phyloP scores from a whole-genome alignment of 2,888 invertebrate species.

The Ormyrus rosae region DNA sequence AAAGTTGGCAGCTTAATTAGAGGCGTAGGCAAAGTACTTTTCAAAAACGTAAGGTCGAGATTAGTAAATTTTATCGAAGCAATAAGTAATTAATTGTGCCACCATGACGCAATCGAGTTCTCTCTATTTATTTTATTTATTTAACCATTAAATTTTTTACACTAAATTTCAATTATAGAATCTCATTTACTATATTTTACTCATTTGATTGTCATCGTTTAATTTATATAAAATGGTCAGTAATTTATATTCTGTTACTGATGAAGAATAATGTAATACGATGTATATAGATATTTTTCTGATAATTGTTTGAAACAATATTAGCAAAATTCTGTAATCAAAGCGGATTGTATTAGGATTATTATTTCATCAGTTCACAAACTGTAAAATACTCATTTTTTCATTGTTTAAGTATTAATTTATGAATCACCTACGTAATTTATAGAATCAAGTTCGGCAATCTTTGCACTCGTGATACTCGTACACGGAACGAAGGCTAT shows the following conservation, averaged over 20 bases:
- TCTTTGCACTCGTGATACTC: conserved; percentile 49
- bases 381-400: conserved; percentile 37
- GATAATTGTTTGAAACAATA: too few relatives aligned
- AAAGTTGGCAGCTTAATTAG: conserved; percentile 16
- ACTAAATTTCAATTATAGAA: neutral
- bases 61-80: conserved; percentile 38
- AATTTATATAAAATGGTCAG: conserved; percentile 7
- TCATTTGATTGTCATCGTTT: conserved; percentile 8
- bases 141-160: conserved; percentile 20
- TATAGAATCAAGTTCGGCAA: conserved; percentile 24
- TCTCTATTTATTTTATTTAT: conserved; percentile 42
- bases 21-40: conserved; percentile 7
- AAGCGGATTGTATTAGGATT: conserved; percentile 14
- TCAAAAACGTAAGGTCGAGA: conserved; percentile 29
- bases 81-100: conserved; percentile 34
- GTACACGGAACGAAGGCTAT: conserved; percentile 46
- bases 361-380: conserved; percentile 6
- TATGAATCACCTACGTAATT: conserved; percentile 7
- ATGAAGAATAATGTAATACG: conserved; percentile 5
- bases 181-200: conserved; percentile 3
- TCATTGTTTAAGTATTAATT: conserved; percentile 25
- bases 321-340: too few relatives aligned
- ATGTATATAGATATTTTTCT: conserved; percentile 10
- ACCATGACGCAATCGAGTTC: conserved; percentile 23
- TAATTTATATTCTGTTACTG: neutral